phyloP scores from a whole-genome alignment of 37 sponge, comb jelly and placozoan genomes.

The Crambe crambe region DNA sequence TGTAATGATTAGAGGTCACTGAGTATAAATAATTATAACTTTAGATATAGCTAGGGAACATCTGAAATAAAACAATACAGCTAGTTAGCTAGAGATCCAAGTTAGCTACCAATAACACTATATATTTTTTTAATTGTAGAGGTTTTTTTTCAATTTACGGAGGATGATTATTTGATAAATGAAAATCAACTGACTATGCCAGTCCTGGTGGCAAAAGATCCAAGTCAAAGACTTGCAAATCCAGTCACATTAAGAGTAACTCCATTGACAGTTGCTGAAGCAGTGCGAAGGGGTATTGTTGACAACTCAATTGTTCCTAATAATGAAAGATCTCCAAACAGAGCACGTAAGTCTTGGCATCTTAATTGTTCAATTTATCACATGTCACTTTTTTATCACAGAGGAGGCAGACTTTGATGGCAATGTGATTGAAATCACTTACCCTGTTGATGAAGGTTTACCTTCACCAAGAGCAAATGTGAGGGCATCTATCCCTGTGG shows the following conservation, averaged over 20 bases:
- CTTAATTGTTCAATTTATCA: too few species aligned
- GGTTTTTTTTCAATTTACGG: not conserved
- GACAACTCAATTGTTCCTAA: too few species aligned
- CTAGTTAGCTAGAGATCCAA: too few species aligned
- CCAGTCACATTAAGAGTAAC: not conserved
- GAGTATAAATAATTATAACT: too few species aligned
- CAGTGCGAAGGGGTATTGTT: not conserved
- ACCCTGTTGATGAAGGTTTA: slow-evolving; percentile 1
- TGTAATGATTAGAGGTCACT: too few species aligned
- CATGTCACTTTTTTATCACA: too few species aligned
- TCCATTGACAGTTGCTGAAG: not conserved
- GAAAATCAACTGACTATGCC: not conserved
- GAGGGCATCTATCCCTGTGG: not conserved
- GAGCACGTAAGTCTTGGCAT: not conserved
- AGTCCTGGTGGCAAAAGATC: not conserved
- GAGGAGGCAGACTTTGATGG: too few species aligned
- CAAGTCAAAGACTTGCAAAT: not conserved
- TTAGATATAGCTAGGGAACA: too few species aligned
- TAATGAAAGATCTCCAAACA: not conserved
- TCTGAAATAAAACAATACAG: too few species aligned
- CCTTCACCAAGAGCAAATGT: not conserved
- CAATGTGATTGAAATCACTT: too few species aligned
- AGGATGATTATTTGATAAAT: not conserved
- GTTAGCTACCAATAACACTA: too few species aligned
- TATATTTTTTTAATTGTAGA: too few species aligned